Conservation (phyloP, 2,113 vertebrate genomes). For the Nothocercus julius region DNA sequence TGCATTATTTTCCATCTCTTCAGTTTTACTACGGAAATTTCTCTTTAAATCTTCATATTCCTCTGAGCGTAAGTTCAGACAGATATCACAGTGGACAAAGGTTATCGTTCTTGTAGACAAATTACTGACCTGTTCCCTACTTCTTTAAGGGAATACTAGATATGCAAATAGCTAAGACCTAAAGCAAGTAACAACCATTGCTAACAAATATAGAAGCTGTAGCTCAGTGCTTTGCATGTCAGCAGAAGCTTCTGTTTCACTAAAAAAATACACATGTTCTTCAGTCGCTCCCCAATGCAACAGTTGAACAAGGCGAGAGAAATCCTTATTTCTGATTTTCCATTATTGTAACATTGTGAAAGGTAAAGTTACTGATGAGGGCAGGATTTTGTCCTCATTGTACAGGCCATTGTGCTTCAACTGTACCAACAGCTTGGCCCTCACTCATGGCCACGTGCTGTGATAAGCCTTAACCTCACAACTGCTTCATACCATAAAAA, state of each 20-base stretch:
- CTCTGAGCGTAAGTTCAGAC: constrained; percentile 69
- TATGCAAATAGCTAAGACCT: background rate
- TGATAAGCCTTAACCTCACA: background rate
- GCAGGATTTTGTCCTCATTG: background rate
- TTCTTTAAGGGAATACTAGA: background rate
- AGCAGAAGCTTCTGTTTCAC: background rate
- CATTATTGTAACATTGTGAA: background rate
- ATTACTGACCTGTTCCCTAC: background rate
- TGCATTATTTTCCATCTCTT: constrained; percentile 77
- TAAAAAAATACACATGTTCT: background rate
- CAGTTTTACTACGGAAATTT: constrained; percentile 70
- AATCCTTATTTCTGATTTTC: background rate
- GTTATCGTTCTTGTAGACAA: background rate
- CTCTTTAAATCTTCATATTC: constrained; percentile 78
- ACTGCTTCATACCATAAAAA: background rate
- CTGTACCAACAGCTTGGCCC: background rate
- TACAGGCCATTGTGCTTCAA: background rate
- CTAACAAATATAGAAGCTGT: background rate
- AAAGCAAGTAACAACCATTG: background rate
- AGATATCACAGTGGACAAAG: background rate
- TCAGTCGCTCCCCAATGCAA: background rate
- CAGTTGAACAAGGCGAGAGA: background rate
- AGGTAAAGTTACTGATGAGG: background rate
- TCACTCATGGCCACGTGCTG: background rate
- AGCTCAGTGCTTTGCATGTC: background rate